Evolutionary conservation across 2,797 vertebrate genomes (phyloP).

Genomic region (Lycodopsis pacificus): DNA sequence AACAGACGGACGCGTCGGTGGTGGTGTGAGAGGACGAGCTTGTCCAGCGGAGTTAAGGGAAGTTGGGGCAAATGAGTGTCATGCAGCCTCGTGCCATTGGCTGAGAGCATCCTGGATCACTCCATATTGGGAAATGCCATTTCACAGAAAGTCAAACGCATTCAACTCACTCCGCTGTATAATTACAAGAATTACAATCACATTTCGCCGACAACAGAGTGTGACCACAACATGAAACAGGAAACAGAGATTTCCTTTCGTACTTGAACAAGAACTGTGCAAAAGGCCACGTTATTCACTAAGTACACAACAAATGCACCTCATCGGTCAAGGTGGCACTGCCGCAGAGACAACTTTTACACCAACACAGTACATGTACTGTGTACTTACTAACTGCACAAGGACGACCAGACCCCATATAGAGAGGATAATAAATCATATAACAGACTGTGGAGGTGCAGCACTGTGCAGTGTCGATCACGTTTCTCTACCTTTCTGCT

Average conservation of each 20-base stretch:
- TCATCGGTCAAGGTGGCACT: constrained; percentile 1
- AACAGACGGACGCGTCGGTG: neutral
- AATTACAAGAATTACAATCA: neutral
- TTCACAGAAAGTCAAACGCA: constrained; percentile 14
- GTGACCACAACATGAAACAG: constrained; percentile 13
- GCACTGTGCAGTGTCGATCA: constrained; percentile 21
- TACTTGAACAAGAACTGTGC: constrained; percentile 9
- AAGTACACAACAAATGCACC: constrained; percentile 19
- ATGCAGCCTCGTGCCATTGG: constrained; percentile 1
- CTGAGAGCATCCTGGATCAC: constrained; percentile 19
- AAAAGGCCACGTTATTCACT: constrained; percentile 20
- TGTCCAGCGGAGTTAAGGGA: constrained; percentile 35
- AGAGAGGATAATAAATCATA: constrained; percentile 31
- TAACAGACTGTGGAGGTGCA: neutral
- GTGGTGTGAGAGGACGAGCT: constrained; percentile 31
- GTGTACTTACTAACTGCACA: constrained; percentile 14
- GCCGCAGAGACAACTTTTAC: constrained; percentile 6
- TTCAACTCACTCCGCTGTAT: neutral
- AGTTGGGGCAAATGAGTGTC: constrained; percentile 33
- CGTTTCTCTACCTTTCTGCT: neutral
- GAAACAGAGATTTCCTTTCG: constrained; percentile 17
- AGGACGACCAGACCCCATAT: constrained; percentile 30
- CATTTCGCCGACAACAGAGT: neutral
- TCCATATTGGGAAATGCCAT: constrained; percentile 11
- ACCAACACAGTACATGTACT: constrained; percentile 7